A percentile compares a stretch with the other conserved stretches of the same genome.
phyloP scores from a whole-genome alignment of 2,888 invertebrate species.

The Protula sp. region DNA sequence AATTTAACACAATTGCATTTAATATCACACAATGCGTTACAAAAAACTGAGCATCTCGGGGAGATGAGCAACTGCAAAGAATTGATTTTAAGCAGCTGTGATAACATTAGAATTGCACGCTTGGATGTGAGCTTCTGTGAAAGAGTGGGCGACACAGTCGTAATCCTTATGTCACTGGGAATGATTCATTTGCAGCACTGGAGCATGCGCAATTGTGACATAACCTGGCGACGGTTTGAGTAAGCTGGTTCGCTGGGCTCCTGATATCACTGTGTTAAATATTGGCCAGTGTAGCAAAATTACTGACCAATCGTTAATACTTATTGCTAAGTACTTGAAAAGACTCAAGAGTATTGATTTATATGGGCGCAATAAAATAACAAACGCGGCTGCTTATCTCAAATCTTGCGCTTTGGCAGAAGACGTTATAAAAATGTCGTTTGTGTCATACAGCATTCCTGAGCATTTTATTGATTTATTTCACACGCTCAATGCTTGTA shows the following conservation, averaged over 20 bases:
- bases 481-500: no score
- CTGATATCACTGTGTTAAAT: conserved; percentile 81
- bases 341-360: conserved; percentile 85
- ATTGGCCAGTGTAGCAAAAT: conserved; percentile 89
- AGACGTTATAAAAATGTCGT: conserved; percentile 42
- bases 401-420: conserved; percentile 89
- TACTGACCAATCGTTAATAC: conserved; percentile 78
- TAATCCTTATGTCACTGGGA: conserved; percentile 84
- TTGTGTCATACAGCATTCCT: no score
- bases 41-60: no score
- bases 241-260: conserved; percentile 74
- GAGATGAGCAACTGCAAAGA: no score
- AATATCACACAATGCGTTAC: no score
- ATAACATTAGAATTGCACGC: conserved; percentile 77
- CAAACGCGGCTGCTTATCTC: conserved; percentile 77
- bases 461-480: no score
- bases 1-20: no score
- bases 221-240: conserved; percentile 87
- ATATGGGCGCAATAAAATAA: conserved; percentile 88
- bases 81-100: conserved; percentile 84
- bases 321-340: conserved; percentile 74
- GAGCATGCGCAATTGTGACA: conserved; percentile 82
- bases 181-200: conserved; percentile 76
- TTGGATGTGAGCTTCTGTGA: conserved; percentile 94
- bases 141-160: conserved; percentile 85